A percentile compares a stretch with the other conserved stretches of the same genome.
Conservation (phyloP, 1,140 invertebrate species). For the Pseudoatta argentina region DNA sequence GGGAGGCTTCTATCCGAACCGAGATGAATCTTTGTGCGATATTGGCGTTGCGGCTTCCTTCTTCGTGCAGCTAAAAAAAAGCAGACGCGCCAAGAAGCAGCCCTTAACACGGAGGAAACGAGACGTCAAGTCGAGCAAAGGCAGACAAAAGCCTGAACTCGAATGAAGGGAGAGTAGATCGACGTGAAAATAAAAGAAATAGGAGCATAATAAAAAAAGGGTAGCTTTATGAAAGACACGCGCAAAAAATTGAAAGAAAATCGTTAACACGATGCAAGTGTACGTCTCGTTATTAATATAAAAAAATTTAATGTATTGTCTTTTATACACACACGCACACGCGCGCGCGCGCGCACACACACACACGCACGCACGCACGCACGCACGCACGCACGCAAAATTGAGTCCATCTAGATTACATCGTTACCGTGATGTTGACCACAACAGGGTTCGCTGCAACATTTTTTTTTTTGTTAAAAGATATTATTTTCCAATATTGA, state of each 20-base stretch:
- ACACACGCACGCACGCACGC: neutral
- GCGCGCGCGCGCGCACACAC: neutral
- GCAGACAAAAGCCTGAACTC: conserved; percentile 60
- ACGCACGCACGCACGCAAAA: neutral
- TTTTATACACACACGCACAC: neutral
- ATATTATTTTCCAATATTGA: conserved; percentile 33
- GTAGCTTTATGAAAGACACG: neutral
- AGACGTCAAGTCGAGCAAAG: conserved; percentile 62
- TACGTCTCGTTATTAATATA: conserved; percentile 32
- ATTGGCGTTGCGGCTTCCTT: conserved; percentile 61
- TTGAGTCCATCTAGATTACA: conserved; percentile 29
- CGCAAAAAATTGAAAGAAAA: conserved; percentile 26
- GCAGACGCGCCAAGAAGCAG: conserved; percentile 43
- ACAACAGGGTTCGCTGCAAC: neutral
- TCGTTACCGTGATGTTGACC: conserved; percentile 16
- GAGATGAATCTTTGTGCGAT: conserved; percentile 58
- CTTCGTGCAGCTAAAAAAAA: conserved; percentile 49
- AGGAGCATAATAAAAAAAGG: conserved; percentile 44
- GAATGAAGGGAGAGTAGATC: conserved; percentile 56
- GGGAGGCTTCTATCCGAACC: conserved; percentile 20
- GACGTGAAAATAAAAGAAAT: conserved; percentile 65
- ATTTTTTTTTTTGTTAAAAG: conserved; percentile 15
- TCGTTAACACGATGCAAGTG: neutral
- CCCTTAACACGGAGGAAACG: conserved; percentile 57
- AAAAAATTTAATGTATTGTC: conserved; percentile 36